Evolutionary conservation across 2,888 invertebrate genomes (phyloP).

Genomic region (Bombylius major): DNA sequence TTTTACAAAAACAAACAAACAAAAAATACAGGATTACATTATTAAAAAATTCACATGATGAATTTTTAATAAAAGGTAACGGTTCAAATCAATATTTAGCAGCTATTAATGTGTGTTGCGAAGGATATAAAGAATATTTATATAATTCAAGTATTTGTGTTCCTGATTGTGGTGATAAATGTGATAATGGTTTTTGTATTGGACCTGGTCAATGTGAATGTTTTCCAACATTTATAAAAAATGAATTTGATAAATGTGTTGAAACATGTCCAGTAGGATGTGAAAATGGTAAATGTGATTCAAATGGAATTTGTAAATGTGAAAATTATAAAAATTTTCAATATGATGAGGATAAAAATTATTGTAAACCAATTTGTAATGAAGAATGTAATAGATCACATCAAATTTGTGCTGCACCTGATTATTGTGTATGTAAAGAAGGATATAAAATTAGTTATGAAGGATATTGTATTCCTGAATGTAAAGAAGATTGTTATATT

Average conservation of each 20-base stretch:
- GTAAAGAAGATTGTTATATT: conserved; percentile 34
- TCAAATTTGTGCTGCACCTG: conserved; percentile 33
- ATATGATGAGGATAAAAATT: conserved; percentile 43
- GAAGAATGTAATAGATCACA: conserved; percentile 22
- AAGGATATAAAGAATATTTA: conserved; percentile 49
- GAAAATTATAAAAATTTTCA: conserved; percentile 37
- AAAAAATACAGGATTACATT: too few relatives aligned
- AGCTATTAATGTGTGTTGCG: conserved; percentile 54
- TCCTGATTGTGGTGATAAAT: conserved; percentile 37
- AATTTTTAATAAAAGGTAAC: conserved; percentile 28
- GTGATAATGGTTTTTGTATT: conserved; percentile 32
- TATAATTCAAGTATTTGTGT: conserved; percentile 41
- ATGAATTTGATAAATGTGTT: conserved; percentile 30
- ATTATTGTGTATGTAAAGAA: conserved; percentile 33
- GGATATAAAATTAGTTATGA: conserved; percentile 32
- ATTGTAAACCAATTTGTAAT: conserved; percentile 48
- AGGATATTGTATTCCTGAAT: conserved; percentile 26
- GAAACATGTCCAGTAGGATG: conserved; percentile 38
- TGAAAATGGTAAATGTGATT: conserved; percentile 48
- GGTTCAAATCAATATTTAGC: conserved; percentile 36
- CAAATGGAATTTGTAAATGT: conserved; percentile 51
- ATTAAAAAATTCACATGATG: too few relatives aligned
- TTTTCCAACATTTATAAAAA: conserved; percentile 24
- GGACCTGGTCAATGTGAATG: conserved; percentile 35
- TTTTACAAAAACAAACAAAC: too few relatives aligned